Evolutionary conservation across 2,113 vertebrate species (phyloP).

Genomic region (Poecile atricapillus): DNA sequence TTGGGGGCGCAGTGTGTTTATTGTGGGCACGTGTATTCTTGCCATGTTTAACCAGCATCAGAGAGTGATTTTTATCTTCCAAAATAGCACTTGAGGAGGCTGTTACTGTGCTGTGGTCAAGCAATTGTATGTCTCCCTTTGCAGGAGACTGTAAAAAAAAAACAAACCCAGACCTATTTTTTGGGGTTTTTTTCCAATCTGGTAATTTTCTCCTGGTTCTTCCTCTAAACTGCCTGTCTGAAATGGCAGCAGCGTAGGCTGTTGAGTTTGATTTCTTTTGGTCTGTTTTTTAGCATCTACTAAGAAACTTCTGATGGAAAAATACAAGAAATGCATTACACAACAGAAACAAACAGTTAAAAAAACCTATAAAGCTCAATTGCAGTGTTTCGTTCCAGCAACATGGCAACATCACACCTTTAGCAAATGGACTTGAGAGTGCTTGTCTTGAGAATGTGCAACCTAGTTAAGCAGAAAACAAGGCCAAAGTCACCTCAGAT

Average conservation of each 20-base stretch:
- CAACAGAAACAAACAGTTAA: not conserved
- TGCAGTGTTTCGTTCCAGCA: not conserved
- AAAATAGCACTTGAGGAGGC: not conserved
- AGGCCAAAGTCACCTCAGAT: not conserved
- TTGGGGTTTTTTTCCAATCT: fast-evolving
- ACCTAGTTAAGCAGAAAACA: not conserved
- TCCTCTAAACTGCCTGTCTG: not conserved
- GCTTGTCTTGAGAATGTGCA: not conserved
- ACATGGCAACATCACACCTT: not conserved
- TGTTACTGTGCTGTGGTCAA: not conserved
- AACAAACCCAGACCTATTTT: not conserved
- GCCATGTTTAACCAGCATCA: not conserved
- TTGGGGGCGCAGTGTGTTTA: fast-evolving
- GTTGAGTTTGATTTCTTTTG: not conserved
- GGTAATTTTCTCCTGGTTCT: not conserved
- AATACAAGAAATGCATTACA: not conserved
- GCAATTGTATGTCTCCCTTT: not conserved
- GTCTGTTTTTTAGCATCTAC: not conserved
- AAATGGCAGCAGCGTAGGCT: not conserved
- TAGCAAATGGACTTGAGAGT: not conserved
- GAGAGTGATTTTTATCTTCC: not conserved
- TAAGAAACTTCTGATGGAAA: not conserved
- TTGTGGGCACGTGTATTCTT: not conserved
- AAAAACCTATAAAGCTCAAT: not conserved
- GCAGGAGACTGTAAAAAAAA: not conserved